Base-by-base conservation (phyloP, 2,113 vertebrate species). In the Bubo scandiacus region DNA sequence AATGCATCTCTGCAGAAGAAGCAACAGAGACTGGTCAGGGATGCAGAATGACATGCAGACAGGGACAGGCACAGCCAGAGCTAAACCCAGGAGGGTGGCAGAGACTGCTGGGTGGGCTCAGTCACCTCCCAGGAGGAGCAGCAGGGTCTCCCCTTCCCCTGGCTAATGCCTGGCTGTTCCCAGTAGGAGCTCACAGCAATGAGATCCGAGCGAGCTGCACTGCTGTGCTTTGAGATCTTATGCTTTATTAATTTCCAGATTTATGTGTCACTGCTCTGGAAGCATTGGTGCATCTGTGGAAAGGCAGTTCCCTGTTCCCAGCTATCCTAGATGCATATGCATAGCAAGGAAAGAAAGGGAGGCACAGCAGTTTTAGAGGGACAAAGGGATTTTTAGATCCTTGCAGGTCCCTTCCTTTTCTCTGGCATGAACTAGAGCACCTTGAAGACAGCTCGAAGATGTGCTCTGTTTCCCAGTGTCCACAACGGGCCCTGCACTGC, bases 181-280 rank as follows among this genome's bases (percentile, higher is more conserved):
- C 5, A 0, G 11, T 27, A 67, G 61, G 34, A 58, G 19, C 32
- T 75, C 66, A 72, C 32, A 67, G 88, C 26, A 55, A 49, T 11
- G 38, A 43, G 40, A 72, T 80, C 5, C 13, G 16, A 83, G 40
- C 7, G 43, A 72, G 58, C 27, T 62, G 58, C 21, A 34, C 40
- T 29, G 16, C 3, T 34, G 26, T 34, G 40, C 20, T 67, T 81
- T 88, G 12, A 47, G 12, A 21, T 15, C 17, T 85, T 8, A 2
- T 10, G 23, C 40, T 88, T 86, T 26, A 54, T 40, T 63, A 18
- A 32, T 32, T 75, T 55, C 38, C 10, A 10, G 38, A 61, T 74
- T 55, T 79, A 5, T 0, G 0, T 11, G 4, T 38, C 34, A 23
- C 23, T 67, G 20, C 15, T n/a, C 38, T 43, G 26, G 30, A 27